Conservation (phyloP, 1,140 invertebrate species). For the Venturia canescens region DNA sequence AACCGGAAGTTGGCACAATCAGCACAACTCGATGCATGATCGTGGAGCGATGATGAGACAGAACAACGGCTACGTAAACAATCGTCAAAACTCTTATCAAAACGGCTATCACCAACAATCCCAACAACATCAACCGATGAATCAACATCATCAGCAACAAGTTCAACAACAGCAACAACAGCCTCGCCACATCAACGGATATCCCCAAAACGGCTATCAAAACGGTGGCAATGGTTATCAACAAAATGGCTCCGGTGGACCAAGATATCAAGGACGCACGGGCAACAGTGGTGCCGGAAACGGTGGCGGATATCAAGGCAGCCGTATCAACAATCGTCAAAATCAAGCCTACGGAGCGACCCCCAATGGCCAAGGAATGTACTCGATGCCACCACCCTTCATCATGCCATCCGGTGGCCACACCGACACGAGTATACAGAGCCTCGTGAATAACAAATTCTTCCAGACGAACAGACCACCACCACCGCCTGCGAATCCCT, state of each 20-base stretch:
- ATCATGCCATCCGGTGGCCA: slow-evolving; percentile 75
- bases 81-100: slow-evolving; percentile 66
- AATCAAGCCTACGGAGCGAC: slow-evolving; percentile 63
- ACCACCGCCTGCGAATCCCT: slow-evolving; percentile 77
- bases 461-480: slow-evolving; percentile 79
- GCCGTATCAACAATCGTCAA: slow-evolving; percentile 53
- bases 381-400: slow-evolving; percentile 76
- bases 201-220: slow-evolving; percentile 37
- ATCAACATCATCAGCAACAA: slow-evolving; percentile 50
- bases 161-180: slow-evolving; percentile 50
- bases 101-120: slow-evolving; percentile 40
- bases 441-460: slow-evolving; percentile 80
- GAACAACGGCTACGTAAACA: slow-evolving; percentile 69
- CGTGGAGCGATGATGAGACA: slow-evolving; percentile 62
- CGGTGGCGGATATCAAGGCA: slow-evolving; percentile 55
- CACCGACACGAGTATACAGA: slow-evolving; percentile 77
- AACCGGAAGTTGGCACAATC: slow-evolving; percentile 60
- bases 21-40: slow-evolving; percentile 57
- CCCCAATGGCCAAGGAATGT: slow-evolving; percentile 75
- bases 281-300: neutral
- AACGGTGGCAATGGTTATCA: slow-evolving; percentile 60
- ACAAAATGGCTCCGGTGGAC: slow-evolving; percentile 42
- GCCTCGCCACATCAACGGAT: slow-evolving; percentile 37
- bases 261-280: slow-evolving; percentile 63
- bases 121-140: slow-evolving; percentile 51